A percentile compares a stretch with the other conserved stretches of the same genome.
Evolutionary conservation across 2,113 vertebrate genomes (phyloP).

Genomic region (Nothocercus julius): DNA sequence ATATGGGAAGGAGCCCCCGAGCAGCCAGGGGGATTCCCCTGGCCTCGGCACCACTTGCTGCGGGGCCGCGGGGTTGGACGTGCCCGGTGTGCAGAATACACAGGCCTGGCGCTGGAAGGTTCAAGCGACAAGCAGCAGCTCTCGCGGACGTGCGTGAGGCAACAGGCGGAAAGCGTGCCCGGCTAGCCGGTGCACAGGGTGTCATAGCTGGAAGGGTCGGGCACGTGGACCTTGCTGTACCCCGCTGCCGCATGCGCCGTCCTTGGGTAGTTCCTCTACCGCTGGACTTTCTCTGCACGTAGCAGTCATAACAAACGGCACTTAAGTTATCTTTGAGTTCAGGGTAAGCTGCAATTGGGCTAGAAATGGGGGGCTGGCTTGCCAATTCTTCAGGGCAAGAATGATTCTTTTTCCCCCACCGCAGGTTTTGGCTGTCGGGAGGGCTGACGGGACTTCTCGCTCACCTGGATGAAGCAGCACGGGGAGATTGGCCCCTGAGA

Average conservation of each 20-base stretch:
- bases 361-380: background rate
- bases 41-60: rapidly evolving
- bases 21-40: no score
- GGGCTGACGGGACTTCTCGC: background rate
- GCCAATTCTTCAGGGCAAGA: background rate
- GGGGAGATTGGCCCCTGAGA: background rate
- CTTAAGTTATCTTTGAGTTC: background rate
- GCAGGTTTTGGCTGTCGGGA: background rate
- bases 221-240: background rate
- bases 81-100: rapidly evolving
- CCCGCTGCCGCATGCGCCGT: background rate
- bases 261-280: background rate
- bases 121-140: background rate
- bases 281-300: background rate
- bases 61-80: rapidly evolving
- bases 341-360: background rate
- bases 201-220: background rate
- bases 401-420: background rate
- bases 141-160: background rate
- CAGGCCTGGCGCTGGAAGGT: background rate
- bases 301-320: background rate
- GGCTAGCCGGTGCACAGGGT: background rate
- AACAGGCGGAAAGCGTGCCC: background rate
- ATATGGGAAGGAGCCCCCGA: background rate
- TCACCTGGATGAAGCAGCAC: background rate